These are phyloP conservation scores for Mystacides longicornis DNA, from an alignment of 2,888 invertebrate species.

Conservation along the genomic window DNA sequence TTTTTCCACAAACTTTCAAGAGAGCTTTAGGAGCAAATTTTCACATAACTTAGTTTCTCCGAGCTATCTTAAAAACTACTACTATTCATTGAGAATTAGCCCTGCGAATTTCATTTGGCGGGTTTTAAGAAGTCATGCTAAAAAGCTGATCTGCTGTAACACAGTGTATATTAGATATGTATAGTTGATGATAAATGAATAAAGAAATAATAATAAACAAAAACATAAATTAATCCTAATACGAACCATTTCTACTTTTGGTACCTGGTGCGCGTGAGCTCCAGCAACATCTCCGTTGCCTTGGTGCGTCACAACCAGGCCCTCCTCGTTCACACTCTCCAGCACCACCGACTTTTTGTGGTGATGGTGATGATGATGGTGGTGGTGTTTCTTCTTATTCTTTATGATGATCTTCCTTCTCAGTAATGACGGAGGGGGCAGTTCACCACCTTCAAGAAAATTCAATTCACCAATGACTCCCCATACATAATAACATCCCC, in stretches of 20 bases:
- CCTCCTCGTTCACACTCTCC: conserved; percentile 25
- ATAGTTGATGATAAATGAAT: too few species aligned
- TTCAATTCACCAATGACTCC: background rate
- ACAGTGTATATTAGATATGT: too few species aligned
- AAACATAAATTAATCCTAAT: too few species aligned
- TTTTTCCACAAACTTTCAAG: too few species aligned
- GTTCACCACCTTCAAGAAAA: conserved; percentile 63
- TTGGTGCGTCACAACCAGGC: conserved; percentile 33
- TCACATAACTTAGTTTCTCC: too few species aligned
- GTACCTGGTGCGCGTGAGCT: conserved; percentile 31
- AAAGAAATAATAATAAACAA: background rate
- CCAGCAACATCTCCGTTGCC: conserved; percentile 44
- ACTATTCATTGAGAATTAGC: too few species aligned
- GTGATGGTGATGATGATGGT: conserved; percentile 65
- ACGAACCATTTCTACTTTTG: too few species aligned
- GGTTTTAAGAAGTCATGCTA: too few species aligned
- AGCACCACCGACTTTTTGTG: conserved; percentile 26
- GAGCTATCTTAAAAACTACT: too few species aligned
- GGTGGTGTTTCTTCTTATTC: conserved; percentile 91
- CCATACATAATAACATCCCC: background rate
- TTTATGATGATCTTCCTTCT: conserved; percentile 92
- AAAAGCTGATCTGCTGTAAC: too few species aligned
- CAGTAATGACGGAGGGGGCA: conserved; percentile 80
- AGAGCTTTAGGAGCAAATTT: too few species aligned
- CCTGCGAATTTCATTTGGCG: too few species aligned